Evolutionary conservation across 2,113 vertebrate species (phyloP).

Genomic region (Spheniscus mendiculus): DNA sequence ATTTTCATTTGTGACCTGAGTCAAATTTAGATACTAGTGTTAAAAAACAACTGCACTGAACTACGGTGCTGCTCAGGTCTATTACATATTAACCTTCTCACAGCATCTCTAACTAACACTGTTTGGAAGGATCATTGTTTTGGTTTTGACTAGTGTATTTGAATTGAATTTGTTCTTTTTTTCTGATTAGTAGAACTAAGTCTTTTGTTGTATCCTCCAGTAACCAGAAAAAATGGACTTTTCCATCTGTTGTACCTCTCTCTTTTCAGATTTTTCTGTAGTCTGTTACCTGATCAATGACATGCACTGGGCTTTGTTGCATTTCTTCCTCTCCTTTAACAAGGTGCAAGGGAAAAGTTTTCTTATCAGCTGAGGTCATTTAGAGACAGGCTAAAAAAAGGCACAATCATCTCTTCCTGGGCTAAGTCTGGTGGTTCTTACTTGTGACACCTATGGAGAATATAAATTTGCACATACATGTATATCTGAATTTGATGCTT

Average conservation of each 20-base stretch:
- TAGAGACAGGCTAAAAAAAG: background rate
- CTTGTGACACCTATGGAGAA: background rate
- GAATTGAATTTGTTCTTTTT: background rate
- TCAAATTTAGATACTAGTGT: background rate
- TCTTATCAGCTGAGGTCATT: background rate
- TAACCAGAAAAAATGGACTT: constrained; percentile 47
- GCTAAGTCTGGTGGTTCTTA: background rate
- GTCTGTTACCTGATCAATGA: constrained; percentile 16
- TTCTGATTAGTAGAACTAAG: background rate
- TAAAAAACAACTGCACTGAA: background rate
- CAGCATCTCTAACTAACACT: background rate
- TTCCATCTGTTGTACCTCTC: background rate
- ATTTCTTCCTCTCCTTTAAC: background rate
- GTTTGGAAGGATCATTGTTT: background rate
- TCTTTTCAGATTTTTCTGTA: constrained; percentile 43
- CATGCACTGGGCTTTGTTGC: background rate
- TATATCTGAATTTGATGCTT: background rate
- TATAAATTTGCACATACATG: background rate
- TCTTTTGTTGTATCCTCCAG: constrained; percentile 6
- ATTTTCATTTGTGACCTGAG: background rate
- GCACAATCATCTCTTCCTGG: background rate
- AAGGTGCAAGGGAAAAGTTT: background rate
- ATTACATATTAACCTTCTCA: background rate
- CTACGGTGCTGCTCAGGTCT: background rate
- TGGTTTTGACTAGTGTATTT: background rate